Evolutionary conservation across 2,888 invertebrate genomes (phyloP), one percentile per base, ranked within the genome.

Genomic region (Tethea ocularis): DNA sequence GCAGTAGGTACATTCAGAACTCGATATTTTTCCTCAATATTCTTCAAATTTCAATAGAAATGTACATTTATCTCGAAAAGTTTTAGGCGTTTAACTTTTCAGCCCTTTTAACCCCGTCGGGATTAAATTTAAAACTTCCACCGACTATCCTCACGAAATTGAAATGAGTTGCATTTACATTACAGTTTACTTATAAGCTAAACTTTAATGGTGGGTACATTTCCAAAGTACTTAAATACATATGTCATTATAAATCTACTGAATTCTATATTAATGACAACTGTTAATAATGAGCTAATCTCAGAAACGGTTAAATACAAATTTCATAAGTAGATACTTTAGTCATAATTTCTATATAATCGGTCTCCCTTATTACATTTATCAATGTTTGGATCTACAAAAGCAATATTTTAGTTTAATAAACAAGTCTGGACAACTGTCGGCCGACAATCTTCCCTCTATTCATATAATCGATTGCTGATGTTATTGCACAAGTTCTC

Each of bases 91-190:
- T 85, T 86, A 88, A 89, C 86, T 89, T 89, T 85, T 84, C 84
- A 85, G 83, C 84, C 86, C 85, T 86, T 84, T 86, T 86, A 83
- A 81, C 81, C 83, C 77, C 72, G 79, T 76, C 72, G 67, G 86
- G 84, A 90, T 90, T 87, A 88, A 88, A 89, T 88, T 89, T 88
- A 86, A 84, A 89, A 89, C 85, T 89, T 87, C 75, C 71, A 75
- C 82, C 70, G 83, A 83, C 86, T 88, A 85, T 83, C 83, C 83
- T 85, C 82, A 83, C 84, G 84, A 86, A 87, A 84, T 87, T 87
- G 79, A 83, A 83, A 83, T 84, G 83, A 86, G 83, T 82, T 84
- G 77, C 83, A 87, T 87, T 87, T 86, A 84, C n/a, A n/a, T n/a
- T 83, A 81, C 76, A 75, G 74, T 77, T 74, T 75, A 78, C 75